Conservation (phyloP, 2,797 vertebrate genomes). For the Glossophaga mutica region DNA sequence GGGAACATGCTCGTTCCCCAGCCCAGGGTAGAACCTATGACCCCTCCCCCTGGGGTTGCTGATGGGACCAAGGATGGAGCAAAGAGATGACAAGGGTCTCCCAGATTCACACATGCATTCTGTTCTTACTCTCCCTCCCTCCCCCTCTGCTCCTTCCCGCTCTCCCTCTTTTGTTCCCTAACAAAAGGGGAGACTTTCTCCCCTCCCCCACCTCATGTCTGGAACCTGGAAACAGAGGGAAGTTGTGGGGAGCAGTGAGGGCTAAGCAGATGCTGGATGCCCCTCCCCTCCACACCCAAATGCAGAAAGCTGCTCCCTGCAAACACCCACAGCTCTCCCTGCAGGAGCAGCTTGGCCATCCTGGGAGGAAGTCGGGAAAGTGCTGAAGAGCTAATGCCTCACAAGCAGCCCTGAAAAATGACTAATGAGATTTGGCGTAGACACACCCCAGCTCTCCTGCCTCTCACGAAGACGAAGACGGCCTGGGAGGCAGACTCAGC, state of each 20-base stretch:
- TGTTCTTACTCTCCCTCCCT: neutral
- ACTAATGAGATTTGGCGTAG: accelerated
- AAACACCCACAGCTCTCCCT: neutral
- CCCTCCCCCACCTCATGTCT: neutral
- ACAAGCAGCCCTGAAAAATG: neutral
- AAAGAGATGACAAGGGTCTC: neutral
- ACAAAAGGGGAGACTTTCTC: no score
- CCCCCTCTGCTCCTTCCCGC: neutral
- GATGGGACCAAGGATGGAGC: neutral
- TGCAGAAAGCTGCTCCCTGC: neutral
- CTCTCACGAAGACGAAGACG: accelerated
- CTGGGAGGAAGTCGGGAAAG: neutral
- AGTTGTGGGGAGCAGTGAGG: neutral
- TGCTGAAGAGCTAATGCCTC: neutral
- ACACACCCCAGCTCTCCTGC: neutral
- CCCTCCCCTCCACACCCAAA: neutral
- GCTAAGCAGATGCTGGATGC: neutral
- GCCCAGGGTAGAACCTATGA: accelerated
- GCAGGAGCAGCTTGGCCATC: neutral
- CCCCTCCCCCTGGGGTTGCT: neutral
- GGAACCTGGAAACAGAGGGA: neutral
- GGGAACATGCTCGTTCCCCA: neutral
- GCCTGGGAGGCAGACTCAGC: neutral
- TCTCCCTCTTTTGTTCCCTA: neutral
- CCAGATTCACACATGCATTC: neutral